These are phyloP conservation scores for Acanthurus lineatus DNA, from an alignment of 2,797 vertebrate genomes.

Conservation along the genomic window DNA sequence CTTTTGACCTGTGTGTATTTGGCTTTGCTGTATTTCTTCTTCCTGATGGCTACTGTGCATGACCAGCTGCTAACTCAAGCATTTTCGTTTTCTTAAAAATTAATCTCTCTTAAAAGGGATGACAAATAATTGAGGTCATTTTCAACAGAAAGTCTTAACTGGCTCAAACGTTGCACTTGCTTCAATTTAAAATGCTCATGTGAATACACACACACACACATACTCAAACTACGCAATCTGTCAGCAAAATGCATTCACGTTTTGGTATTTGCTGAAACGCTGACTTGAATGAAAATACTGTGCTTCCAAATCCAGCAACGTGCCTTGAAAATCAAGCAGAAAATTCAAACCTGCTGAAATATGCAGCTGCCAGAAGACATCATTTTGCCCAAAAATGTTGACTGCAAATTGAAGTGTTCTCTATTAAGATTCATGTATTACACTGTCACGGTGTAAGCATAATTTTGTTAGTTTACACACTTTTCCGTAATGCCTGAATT, in stretches of 20 bases:
- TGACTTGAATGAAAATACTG: conserved; percentile 62
- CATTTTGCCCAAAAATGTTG: conserved; percentile 36
- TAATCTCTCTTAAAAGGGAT: conserved; percentile 17
- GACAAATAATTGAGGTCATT: conserved; percentile 28
- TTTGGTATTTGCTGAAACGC: conserved; percentile 57
- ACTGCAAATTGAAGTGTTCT: conserved; percentile 37
- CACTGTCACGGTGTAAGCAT: conserved; percentile 9
- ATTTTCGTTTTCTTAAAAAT: conserved; percentile 20
- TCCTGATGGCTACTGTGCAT: conserved; percentile 7
- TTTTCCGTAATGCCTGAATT: not conserved
- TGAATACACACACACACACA: conserved; percentile 12
- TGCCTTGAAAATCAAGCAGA: conserved; percentile 60
- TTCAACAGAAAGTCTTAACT: conserved; percentile 32
- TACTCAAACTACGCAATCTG: conserved; percentile 23
- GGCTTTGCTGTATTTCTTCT: conserved; percentile 11
- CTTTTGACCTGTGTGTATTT: conserved; percentile 21
- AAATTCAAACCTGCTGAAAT: conserved; percentile 61
- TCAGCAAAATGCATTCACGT: conserved; percentile 67
- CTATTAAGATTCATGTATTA: conserved; percentile 40
- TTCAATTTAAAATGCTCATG: conserved; percentile 22
- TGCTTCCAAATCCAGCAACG: conserved; percentile 33
- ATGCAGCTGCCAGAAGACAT: conserved; percentile 49
- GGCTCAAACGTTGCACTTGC: conserved; percentile 32
- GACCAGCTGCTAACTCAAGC: conserved; percentile 24
- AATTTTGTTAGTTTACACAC: conserved; percentile 10